Percentiles rank a stretch among this genome's conserved stretches.
Conservation (phyloP, 2,888 invertebrate genomes). For the Fragum sueziense region DNA sequence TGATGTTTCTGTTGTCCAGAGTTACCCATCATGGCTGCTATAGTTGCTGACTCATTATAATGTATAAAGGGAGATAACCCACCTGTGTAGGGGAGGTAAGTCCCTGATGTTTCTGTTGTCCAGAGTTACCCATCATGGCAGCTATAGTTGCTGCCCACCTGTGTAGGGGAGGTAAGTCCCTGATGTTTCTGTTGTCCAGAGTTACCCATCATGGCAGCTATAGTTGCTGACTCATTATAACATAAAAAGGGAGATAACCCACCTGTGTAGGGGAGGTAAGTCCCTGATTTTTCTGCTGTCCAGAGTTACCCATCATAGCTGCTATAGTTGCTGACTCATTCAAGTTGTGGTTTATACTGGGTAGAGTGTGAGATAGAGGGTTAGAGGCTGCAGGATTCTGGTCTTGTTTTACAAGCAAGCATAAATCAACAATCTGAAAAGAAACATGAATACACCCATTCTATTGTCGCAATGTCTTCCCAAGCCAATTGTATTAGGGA, state of each 20-base stretch:
- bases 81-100: constrained; percentile 52
- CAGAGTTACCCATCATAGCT: constrained; percentile 22
- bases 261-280: constrained; percentile 52
- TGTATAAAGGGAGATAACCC: neutral
- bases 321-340: constrained; percentile 37
- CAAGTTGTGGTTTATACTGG: constrained; percentile 68
- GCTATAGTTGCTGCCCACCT: constrained; percentile 20
- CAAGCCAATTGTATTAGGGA: too few relatives aligned
- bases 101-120: constrained; percentile 34
- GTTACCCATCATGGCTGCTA: constrained; percentile 29
- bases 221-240: constrained; percentile 30
- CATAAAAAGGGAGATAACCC: neutral
- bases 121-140: constrained; percentile 21
- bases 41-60: constrained; percentile 31
- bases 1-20: constrained; percentile 29
- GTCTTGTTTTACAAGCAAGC: constrained; percentile 91
- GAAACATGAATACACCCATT: too few relatives aligned
- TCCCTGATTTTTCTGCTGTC: constrained; percentile 33
- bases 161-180: constrained; percentile 53
- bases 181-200: constrained; percentile 29
- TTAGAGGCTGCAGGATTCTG: constrained; percentile 70
- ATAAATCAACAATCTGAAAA: constrained; percentile 89
- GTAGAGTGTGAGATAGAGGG: constrained; percentile 74
- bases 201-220: constrained; percentile 29
- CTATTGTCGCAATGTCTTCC: too few relatives aligned